phyloP scores from a whole-genome alignment of 2,888 invertebrate species.

The Drosophila paracracens region DNA sequence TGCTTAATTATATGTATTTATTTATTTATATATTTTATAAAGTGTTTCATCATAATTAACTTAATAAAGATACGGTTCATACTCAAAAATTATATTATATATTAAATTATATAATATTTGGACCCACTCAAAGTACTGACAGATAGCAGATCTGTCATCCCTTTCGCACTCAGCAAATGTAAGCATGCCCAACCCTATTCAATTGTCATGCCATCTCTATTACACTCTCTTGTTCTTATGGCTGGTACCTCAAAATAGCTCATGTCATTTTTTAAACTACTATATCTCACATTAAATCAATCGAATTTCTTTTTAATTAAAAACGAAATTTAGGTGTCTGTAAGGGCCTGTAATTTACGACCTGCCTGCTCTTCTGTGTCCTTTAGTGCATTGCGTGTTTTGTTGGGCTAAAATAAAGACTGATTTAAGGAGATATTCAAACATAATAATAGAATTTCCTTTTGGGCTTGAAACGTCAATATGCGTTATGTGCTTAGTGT shows the following conservation, averaged over 20 bases:
- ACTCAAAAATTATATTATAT: background rate
- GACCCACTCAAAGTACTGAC: background rate
- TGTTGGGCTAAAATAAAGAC: slow-evolving; percentile 1
- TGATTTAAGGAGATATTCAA: background rate
- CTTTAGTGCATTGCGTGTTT: slow-evolving; percentile 26
- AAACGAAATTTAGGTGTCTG: background rate
- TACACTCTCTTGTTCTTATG: background rate
- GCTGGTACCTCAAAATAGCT: background rate
- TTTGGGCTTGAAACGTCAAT: slow-evolving; percentile 56
- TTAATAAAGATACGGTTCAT: background rate
- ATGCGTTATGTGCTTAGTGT: slow-evolving; percentile 13
- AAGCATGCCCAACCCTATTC: background rate
- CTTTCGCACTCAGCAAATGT: background rate
- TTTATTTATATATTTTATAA: background rate
- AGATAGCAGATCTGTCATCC: background rate
- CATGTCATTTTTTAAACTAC: background rate
- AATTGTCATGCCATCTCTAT: background rate
- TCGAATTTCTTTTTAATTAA: background rate
- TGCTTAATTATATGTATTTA: background rate
- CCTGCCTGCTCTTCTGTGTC: background rate
- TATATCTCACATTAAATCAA: background rate
- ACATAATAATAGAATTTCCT: slow-evolving; percentile 24
- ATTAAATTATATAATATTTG: background rate
- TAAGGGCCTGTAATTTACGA: background rate
- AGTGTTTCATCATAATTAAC: background rate